Evolutionary conservation across 2,113 vertebrate genomes (phyloP), one percentile per base, ranked within the genome.

Genomic region (Perca fluviatilis): DNA sequence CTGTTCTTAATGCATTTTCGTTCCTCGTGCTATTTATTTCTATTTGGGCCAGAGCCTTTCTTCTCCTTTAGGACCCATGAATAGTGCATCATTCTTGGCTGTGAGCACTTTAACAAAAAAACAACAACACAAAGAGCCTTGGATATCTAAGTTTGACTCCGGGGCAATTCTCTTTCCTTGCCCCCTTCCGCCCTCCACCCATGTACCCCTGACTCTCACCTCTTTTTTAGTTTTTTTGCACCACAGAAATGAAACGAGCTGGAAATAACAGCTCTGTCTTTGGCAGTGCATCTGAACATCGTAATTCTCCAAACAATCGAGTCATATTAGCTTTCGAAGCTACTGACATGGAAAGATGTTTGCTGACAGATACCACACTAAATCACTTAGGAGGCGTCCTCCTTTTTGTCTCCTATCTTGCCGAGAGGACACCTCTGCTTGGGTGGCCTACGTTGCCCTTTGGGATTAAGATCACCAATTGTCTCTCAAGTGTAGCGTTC

Each of bases 291-390:
- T 93, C 83, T 84, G 80, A 90, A 91, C 89, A 79, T 92, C 57
- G 88, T 92, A 85, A 93, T 90, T 91, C 93, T 80, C 82, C 62
- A 83, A 88, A 94, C 92, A 91, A 94, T 90, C 62, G 70, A 93
- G 86, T 81, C 85, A 68, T 90, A 87, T 93, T 95, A 93, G 92
- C 88, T 95, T 93, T 91, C 91, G 86, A 87, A 85, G 79, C 89
- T 83, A 90, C 91, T 94, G 95, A 95, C 93, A 92, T 90, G 94
- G 95, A 95, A 94, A 89, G 86, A 93, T 93, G 88, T 91, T 87
- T 88, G 87, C 90, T 90, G 94, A 95, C 94, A 94, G 75, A 77
- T 56, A 90, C 86, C 68, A 67, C 81, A 75, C 86, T 93, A 90
- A 95, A 95, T 95, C 94, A 92, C 91, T 91, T 88, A 63, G 84